phyloP scores from a whole-genome alignment of 2,113 vertebrate species.

The Falcunculus frontatus region DNA sequence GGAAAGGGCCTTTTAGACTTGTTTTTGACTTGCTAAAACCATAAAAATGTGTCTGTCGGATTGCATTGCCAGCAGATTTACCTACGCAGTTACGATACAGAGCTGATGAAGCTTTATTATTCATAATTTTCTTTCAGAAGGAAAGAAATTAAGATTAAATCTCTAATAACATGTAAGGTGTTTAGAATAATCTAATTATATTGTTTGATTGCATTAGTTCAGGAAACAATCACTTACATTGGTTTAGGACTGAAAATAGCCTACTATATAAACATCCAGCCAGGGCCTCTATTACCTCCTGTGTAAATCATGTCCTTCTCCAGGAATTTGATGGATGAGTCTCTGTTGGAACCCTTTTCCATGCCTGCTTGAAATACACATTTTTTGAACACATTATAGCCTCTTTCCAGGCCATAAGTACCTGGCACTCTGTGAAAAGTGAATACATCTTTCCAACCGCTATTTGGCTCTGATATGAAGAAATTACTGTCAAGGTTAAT shows the following conservation, averaged over 20 bases:
- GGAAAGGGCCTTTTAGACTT: neutral
- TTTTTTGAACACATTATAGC: conserved; percentile 14
- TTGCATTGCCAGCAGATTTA: neutral
- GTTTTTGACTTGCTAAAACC: neutral
- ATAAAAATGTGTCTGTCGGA: neutral
- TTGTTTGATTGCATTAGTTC: neutral
- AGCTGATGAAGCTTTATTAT: neutral
- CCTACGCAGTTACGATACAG: neutral
- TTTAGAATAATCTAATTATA: neutral
- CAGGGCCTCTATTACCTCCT: neutral
- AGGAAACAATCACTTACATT: neutral
- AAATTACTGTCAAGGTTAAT: conserved; percentile 68
- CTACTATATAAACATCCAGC: neutral
- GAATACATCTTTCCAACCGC: conserved; percentile 42
- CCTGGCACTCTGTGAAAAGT: conserved; percentile 51
- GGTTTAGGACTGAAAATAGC: neutral
- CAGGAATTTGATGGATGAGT: conserved; percentile 7
- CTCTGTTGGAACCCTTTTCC: conserved; percentile 17
- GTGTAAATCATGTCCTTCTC: neutral
- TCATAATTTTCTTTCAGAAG: neutral
- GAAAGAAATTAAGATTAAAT: neutral
- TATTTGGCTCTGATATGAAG: conserved; percentile 49
- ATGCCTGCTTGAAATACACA: conserved; percentile 17
- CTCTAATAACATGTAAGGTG: neutral
- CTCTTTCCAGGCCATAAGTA: conserved; percentile 47